Evolutionary conservation across 1,140 invertebrate species (phyloP).

Genomic region (Sitodiplosis mosellana): DNA sequence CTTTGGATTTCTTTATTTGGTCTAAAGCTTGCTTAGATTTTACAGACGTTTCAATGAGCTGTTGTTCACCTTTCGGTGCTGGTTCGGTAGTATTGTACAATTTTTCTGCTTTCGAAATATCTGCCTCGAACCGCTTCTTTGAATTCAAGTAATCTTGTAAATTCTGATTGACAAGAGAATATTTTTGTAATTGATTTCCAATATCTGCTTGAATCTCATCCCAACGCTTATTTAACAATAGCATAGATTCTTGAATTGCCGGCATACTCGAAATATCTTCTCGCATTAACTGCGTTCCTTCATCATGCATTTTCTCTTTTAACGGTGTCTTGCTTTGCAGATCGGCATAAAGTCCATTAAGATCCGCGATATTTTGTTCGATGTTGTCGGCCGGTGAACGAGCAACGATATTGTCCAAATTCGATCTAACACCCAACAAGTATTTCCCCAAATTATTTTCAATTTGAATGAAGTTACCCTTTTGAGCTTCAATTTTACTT

Average conservation of each 20-base stretch:
- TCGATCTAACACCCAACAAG: conserved; percentile 33
- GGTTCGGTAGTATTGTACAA: conserved; percentile 15
- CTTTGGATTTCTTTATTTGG: conserved; percentile 51
- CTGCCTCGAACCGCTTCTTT: conserved; percentile 44
- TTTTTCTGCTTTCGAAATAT: conserved; percentile 38
- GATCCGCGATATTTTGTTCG: conserved; percentile 24
- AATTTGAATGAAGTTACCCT: conserved; percentile 45
- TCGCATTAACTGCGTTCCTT: conserved; percentile 57
- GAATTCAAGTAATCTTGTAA: conserved; percentile 59
- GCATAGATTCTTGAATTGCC: conserved; percentile 55
- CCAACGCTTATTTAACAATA: conserved; percentile 57
- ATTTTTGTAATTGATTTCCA: conserved; percentile 53
- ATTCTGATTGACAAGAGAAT: conserved; percentile 45
- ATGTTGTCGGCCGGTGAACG: conserved; percentile 19
- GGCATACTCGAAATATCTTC: conserved; percentile 61
- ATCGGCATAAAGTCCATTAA: conserved; percentile 24
- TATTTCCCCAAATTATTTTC: conserved; percentile 43
- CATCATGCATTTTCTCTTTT: conserved; percentile 41
- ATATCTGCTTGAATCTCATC: conserved; percentile 57
- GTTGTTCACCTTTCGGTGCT: conserved; percentile 18
- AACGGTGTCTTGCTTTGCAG: conserved; percentile 28
- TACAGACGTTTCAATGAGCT: conserved; percentile 41
- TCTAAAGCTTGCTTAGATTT: conserved; percentile 57
- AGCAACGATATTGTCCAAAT: conserved; percentile 32
- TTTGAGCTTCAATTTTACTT: conserved; percentile 45